Percentiles rank a stretch among this genome's conserved stretches.
These are phyloP conservation scores for Pollachius pollachius DNA, from an alignment of 2,113 vertebrate species.

Conservation along the genomic window DNA sequence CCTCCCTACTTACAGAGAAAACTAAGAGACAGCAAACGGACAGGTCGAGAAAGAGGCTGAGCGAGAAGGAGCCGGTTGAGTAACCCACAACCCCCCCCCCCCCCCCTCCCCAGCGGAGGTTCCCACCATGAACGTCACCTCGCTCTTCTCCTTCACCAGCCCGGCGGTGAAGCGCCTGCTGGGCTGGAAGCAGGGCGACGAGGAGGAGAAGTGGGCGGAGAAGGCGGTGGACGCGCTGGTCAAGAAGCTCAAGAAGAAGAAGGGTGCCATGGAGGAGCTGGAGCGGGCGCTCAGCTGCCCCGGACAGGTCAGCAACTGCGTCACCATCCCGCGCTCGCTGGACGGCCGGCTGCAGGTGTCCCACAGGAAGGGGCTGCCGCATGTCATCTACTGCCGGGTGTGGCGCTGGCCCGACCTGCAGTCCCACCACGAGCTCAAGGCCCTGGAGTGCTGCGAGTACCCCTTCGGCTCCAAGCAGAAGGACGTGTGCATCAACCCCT, in stretches of 20 bases:
- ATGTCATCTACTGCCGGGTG: slow-evolving; percentile 94
- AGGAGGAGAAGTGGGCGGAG: slow-evolving; percentile 98
- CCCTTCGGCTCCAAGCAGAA: slow-evolving; percentile 98
- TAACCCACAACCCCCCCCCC: not conserved
- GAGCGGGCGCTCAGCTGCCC: slow-evolving; percentile 93
- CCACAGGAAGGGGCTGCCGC: slow-evolving; percentile 91
- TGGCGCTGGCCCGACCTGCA: slow-evolving; percentile 98
- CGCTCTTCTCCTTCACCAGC: slow-evolving; percentile 98
- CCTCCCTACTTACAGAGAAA: not conserved
- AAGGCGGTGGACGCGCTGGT: slow-evolving; percentile 95
- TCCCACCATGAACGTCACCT: slow-evolving; percentile 89
- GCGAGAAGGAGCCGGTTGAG: slow-evolving; percentile 34
- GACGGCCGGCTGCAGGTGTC: slow-evolving; percentile 94
- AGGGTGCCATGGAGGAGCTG: slow-evolving; percentile 98
- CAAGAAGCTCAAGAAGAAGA: slow-evolving; percentile 98
- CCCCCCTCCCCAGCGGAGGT: not conserved
- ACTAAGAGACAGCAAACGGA: slow-evolving; percentile 6
- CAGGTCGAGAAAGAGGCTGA: slow-evolving; percentile 13
- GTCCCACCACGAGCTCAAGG: slow-evolving; percentile 96
- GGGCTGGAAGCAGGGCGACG: slow-evolving; percentile 97
- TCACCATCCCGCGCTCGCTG: slow-evolving; percentile 94
- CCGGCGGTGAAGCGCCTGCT: slow-evolving; percentile 94
- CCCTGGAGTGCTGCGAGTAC: slow-evolving; percentile 95
- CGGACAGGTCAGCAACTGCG: slow-evolving; percentile 92
- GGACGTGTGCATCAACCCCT: slow-evolving; percentile 97